phyloP scores from a whole-genome alignment of 1,140 invertebrate genomes.

The Pseudobourletiella spinata region DNA sequence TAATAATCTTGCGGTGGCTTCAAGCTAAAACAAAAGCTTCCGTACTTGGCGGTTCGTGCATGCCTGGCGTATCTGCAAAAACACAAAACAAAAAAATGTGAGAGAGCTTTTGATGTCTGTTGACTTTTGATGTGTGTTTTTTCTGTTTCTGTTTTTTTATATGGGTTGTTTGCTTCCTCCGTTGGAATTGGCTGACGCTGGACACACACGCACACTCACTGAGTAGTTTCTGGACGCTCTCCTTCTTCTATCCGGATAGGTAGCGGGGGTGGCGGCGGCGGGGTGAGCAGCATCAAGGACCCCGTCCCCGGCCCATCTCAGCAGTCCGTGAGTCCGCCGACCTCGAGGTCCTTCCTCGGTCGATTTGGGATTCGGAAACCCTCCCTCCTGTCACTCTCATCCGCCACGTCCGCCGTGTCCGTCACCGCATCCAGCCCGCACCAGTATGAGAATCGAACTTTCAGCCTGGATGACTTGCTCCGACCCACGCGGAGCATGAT shows the following conservation, averaged over 20 bases:
- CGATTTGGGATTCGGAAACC: constrained; percentile 69
- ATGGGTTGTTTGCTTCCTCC: constrained; percentile 11
- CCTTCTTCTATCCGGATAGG: constrained; percentile 35
- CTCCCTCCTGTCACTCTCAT: constrained; percentile 60
- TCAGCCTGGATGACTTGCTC: constrained; percentile 72
- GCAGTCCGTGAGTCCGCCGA: constrained; percentile 42
- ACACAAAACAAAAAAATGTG: not conserved
- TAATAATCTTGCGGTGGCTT: not conserved
- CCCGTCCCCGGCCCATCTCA: constrained; percentile 39
- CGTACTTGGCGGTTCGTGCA: not conserved
- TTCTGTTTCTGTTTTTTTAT: constrained; percentile 14
- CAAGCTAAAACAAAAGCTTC: not conserved
- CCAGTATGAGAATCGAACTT: constrained; percentile 51
- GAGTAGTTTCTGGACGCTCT: constrained; percentile 31
- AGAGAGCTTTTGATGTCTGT: constrained; percentile 9
- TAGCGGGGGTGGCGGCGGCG: constrained; percentile 36
- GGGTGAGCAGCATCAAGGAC: constrained; percentile 33
- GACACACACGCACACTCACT: too few relatives aligned
- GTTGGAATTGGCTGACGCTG: not conserved
- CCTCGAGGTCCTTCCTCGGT: constrained; percentile 53
- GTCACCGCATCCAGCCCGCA: constrained; percentile 39
- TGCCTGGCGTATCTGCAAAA: not conserved
- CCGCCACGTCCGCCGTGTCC: constrained; percentile 37
- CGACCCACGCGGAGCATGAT: constrained; percentile 51
- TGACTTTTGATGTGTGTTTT: constrained; percentile 13